Conservation (phyloP, 2,113 vertebrate genomes). For the Dendrocopos noguchii region DNA sequence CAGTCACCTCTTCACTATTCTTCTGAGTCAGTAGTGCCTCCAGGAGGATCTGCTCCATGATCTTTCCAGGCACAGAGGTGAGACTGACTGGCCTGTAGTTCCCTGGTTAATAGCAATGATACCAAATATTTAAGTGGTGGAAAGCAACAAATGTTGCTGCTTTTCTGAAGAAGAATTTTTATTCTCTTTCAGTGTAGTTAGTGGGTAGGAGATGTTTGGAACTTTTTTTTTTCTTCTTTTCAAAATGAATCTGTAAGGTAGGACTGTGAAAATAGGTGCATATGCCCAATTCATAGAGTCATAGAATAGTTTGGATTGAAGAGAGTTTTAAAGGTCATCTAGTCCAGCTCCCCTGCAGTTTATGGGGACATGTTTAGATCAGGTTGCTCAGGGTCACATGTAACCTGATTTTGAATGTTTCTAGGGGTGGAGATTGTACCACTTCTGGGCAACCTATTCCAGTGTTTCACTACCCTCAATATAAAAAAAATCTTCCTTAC, state of each 20-base stretch:
- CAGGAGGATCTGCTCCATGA: too few species aligned
- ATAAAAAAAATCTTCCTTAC: neutral
- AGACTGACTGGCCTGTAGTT: too few species aligned
- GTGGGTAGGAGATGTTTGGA: neutral
- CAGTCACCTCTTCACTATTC: too few species aligned
- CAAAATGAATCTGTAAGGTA: neutral
- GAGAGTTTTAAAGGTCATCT: too few species aligned
- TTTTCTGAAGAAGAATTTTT: neutral
- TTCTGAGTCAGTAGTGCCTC: too few species aligned
- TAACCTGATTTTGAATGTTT: neutral
- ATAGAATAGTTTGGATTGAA: neutral
- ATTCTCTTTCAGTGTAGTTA: neutral
- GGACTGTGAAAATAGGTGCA: neutral
- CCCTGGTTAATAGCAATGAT: neutral
- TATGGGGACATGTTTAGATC: neutral
- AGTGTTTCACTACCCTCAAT: neutral
- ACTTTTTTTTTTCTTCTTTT: neutral
- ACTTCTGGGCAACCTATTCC: neutral
- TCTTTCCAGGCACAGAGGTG: too few species aligned
- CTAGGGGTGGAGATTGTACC: neutral
- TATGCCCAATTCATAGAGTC: neutral
- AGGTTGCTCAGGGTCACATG: neutral
- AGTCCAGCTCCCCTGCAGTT: too few species aligned
- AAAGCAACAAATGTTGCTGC: neutral
- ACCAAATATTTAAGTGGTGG: neutral